These are phyloP conservation scores for Manis javanica DNA, from an alignment of 2,797 vertebrate species.

Conservation along the genomic window DNA sequence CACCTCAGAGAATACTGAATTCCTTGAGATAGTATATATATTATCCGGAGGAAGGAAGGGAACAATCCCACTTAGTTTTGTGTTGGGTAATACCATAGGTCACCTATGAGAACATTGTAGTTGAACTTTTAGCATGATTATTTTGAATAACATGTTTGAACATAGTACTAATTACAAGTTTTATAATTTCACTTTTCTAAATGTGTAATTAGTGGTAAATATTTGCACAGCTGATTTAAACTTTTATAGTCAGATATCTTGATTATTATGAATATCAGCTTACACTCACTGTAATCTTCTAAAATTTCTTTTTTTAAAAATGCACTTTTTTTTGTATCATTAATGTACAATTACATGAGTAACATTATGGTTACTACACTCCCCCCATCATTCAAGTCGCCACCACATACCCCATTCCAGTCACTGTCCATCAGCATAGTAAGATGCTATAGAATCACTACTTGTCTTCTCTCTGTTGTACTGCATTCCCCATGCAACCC, in stretches of 20 bases:
- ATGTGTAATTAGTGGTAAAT: background rate
- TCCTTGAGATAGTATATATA: background rate
- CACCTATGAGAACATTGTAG: background rate
- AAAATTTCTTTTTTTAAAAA: background rate
- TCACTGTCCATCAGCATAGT: no score
- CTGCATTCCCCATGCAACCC: no score
- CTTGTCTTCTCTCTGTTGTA: no score
- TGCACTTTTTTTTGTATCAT: background rate
- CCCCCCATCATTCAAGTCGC: no score
- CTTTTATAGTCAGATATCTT: background rate
- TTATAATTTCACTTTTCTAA: conserved; percentile 40
- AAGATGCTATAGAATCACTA: no score
- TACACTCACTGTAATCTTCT: background rate
- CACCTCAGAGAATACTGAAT: background rate
- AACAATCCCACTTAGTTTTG: background rate
- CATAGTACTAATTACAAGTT: background rate
- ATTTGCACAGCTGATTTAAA: conserved; percentile 30
- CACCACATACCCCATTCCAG: no score
- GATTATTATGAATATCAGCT: conserved; percentile 21
- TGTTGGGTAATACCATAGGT: background rate
- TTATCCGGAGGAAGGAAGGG: background rate
- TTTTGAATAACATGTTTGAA: conserved; percentile 5
- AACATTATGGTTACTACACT: no score
- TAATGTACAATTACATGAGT: no score
- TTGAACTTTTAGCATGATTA: background rate